Evolutionary conservation across 2,113 vertebrate species (phyloP).

Genomic region (Salvelinus fontinalis): DNA sequence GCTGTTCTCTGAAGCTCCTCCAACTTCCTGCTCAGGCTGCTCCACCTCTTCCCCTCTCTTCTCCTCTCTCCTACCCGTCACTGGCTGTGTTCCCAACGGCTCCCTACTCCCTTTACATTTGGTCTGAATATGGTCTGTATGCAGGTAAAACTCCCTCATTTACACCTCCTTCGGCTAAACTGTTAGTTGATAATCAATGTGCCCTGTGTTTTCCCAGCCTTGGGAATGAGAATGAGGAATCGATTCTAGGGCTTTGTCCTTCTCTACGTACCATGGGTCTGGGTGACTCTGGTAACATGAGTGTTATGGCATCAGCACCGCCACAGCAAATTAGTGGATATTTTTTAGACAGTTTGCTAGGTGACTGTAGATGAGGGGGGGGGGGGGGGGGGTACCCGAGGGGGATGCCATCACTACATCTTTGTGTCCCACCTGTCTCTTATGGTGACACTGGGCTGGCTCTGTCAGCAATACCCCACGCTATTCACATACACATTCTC

Average conservation of each 20-base stretch:
- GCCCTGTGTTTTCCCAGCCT: neutral
- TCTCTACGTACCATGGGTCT: no score
- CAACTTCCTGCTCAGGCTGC: constrained; percentile 16
- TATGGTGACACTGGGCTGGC: neutral
- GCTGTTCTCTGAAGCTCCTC: constrained; percentile 14
- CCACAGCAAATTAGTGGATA: no score
- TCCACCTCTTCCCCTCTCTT: no score
- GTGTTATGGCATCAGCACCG: no score
- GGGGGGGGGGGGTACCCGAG: neutral
- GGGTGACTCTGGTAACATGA: no score
- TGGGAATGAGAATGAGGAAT: no score
- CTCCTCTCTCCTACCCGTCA: neutral
- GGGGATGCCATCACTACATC: no score
- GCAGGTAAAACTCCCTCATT: constrained; percentile 22
- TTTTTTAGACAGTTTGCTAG: neutral
- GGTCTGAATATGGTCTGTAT: neutral
- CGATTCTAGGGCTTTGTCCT: no score
- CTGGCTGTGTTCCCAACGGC: neutral
- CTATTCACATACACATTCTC: no score
- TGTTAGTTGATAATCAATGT: neutral
- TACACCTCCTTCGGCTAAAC: neutral
- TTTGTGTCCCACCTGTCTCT: neutral
- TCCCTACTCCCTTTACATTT: neutral
- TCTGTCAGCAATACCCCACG: neutral
- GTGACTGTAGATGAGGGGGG: neutral